Evolutionary conservation across 1,140 invertebrate species (phyloP).

Genomic region (Mylabris phalerata): DNA sequence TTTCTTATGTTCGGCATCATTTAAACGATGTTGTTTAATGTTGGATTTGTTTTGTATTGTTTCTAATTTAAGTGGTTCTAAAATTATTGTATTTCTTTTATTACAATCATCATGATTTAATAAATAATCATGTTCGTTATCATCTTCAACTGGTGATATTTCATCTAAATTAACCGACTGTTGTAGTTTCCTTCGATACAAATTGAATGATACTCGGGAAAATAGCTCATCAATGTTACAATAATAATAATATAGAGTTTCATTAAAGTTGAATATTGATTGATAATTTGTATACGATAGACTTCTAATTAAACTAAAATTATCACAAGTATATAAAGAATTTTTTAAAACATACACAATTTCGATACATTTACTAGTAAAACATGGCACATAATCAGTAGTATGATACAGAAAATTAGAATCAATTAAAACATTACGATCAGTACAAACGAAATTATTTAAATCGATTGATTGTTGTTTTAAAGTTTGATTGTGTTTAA

Average conservation of each 20-base stretch:
- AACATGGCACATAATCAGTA: conserved; percentile 22
- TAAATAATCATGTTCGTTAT: conserved; percentile 1
- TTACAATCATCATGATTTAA: neutral
- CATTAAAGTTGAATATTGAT: conserved; percentile 14
- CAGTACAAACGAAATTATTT: conserved; percentile 14
- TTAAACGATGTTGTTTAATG: conserved; percentile 31
- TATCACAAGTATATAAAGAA: conserved; percentile 6
- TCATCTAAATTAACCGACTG: conserved; percentile 31
- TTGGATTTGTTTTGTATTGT: conserved; percentile 23
- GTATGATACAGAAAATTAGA: conserved; percentile 9
- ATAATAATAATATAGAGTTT: conserved; percentile 1
- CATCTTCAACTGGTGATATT: conserved; percentile 34
- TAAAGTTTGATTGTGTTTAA: conserved; percentile 29
- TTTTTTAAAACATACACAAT: conserved; percentile 14
- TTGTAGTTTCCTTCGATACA: conserved; percentile 12
- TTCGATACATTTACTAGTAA: conserved; percentile 15
- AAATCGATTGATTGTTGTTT: conserved; percentile 16
- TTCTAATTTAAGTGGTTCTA: conserved; percentile 46
- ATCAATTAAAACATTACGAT: conserved; percentile 5
- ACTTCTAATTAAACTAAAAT: neutral
- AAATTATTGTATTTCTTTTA: conserved; percentile 38
- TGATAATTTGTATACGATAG: conserved; percentile 3
- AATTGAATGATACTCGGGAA: conserved; percentile 13
- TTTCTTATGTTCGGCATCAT: conserved; percentile 44
- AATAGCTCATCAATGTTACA: conserved; percentile 6